Conservation (phyloP, 1,140 invertebrate species). For the Apis dorsata region DNA sequence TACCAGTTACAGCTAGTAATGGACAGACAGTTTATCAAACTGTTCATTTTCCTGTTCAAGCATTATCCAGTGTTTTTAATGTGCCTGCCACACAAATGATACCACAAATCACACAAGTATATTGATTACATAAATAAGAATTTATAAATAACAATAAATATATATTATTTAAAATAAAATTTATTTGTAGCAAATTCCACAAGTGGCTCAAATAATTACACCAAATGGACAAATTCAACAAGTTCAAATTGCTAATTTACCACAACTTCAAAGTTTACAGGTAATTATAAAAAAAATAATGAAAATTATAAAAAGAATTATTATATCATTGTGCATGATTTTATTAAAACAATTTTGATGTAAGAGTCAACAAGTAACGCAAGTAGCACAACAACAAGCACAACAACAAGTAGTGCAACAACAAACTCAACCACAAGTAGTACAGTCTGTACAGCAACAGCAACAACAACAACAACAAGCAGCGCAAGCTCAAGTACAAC, state of each 20-base stretch:
- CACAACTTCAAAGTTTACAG: slow-evolving; percentile 81
- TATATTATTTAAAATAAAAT: slow-evolving; percentile 4
- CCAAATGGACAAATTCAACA: slow-evolving; percentile 93
- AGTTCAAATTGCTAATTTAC: slow-evolving; percentile 87
- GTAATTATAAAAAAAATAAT: slow-evolving; percentile 50
- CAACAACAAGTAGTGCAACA: slow-evolving; percentile 74
- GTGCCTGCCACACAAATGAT: slow-evolving; percentile 86
- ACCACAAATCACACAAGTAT: slow-evolving; percentile 86
- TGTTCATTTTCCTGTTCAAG: slow-evolving; percentile 93
- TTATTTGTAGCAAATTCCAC: slow-evolving; percentile 79
- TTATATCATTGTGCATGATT: neutral
- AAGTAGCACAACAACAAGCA: slow-evolving; percentile 74
- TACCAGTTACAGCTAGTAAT: slow-evolving; percentile 92
- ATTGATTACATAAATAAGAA: neutral
- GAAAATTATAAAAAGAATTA: slow-evolving; percentile 14
- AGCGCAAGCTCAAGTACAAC: slow-evolving; percentile 22
- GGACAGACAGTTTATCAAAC: slow-evolving; percentile 97
- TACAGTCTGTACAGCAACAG: slow-evolving; percentile 73
- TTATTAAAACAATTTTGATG: neutral
- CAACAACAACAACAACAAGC: slow-evolving; percentile 68
- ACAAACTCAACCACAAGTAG: slow-evolving; percentile 74
- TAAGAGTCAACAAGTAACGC: slow-evolving; percentile 68
- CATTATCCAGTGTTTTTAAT: slow-evolving; percentile 82
- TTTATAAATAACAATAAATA: slow-evolving; percentile 17
- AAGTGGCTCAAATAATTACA: slow-evolving; percentile 92